Evolutionary conservation across 1,140 invertebrate genomes (phyloP).

Genomic region (Aphelinus certus): DNA sequence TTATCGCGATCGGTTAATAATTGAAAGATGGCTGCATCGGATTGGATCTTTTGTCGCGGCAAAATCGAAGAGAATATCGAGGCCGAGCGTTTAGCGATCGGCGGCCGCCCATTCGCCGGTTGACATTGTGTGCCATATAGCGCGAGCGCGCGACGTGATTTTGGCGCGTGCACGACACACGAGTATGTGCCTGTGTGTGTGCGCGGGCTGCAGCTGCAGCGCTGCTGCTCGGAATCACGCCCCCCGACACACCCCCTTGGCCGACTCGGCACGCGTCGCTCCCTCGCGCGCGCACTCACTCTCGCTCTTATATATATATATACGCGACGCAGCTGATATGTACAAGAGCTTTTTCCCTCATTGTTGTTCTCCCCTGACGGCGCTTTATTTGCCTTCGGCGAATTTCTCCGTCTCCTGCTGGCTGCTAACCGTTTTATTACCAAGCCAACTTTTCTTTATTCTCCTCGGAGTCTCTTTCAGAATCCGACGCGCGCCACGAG

Average conservation of each 20-base stretch:
- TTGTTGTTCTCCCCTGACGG: slow-evolving; percentile 12
- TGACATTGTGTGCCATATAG: slow-evolving; percentile 11
- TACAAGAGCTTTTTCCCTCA: slow-evolving; percentile 7
- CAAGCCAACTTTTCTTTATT: too few species aligned
- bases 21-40: too few species aligned
- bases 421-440: too few species aligned
- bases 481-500: too few species aligned
- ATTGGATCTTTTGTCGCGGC: not conserved
- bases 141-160: not conserved
- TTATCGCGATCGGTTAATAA: too few species aligned
- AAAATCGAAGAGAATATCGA: too few species aligned
- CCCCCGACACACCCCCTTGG: slow-evolving; percentile 55
- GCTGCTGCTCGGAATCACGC: slow-evolving; percentile 57
- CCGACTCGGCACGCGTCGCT: slow-evolving; percentile 47
- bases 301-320: not conserved
- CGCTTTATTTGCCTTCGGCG: slow-evolving; percentile 30
- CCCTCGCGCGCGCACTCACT: slow-evolving; percentile 39
- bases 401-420: not conserved
- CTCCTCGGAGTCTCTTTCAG: too few species aligned
- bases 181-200: slow-evolving; percentile 19
- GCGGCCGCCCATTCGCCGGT: not conserved
- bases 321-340: too few species aligned
- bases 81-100: too few species aligned
- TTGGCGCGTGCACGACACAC: slow-evolving; percentile 50
- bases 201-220: not conserved